Evolutionary conservation across 2,888 invertebrate genomes (phyloP).

Genomic region (Amaurobius ferox): DNA sequence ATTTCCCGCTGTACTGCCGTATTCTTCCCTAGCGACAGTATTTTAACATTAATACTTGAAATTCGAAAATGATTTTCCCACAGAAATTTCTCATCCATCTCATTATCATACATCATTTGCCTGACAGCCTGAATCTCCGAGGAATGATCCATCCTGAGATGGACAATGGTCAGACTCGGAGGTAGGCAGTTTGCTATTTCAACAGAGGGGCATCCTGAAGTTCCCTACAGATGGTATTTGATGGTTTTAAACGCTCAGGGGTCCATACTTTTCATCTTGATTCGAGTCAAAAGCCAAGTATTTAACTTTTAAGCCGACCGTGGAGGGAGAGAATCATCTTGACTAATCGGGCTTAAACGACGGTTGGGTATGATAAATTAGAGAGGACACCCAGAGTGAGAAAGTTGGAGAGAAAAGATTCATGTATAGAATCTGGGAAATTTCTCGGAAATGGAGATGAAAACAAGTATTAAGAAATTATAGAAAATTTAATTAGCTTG

Average conservation of each 20-base stretch:
- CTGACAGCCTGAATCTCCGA: constrained; percentile 22
- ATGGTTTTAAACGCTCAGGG: not conserved
- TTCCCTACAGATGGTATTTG: not conserved
- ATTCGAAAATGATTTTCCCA: not conserved
- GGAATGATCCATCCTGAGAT: constrained; percentile 17
- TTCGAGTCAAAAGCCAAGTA: not conserved
- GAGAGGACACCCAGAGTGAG: not conserved
- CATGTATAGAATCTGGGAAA: too few relatives aligned
- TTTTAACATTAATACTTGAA: too few relatives aligned
- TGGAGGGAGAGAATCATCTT: not conserved
- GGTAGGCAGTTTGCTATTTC: not conserved
- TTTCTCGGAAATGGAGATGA: too few relatives aligned
- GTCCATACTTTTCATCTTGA: not conserved
- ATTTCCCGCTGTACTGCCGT: too few relatives aligned
- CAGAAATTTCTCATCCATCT: not conserved
- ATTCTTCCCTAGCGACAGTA: too few relatives aligned
- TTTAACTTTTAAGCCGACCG: not conserved
- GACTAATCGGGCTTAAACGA: constrained; percentile 5
- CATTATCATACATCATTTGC: constrained; percentile 40
- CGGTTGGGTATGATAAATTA: not conserved
- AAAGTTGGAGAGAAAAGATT: not conserved
- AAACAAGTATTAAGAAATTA: too few relatives aligned
- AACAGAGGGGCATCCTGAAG: not conserved
- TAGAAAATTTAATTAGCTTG: too few relatives aligned
- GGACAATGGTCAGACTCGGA: constrained; percentile 42